Evolutionary conservation across 2,797 vertebrate species (phyloP), one percentile per base, ranked within the genome.

Genomic region (Apogon talboti): DNA sequence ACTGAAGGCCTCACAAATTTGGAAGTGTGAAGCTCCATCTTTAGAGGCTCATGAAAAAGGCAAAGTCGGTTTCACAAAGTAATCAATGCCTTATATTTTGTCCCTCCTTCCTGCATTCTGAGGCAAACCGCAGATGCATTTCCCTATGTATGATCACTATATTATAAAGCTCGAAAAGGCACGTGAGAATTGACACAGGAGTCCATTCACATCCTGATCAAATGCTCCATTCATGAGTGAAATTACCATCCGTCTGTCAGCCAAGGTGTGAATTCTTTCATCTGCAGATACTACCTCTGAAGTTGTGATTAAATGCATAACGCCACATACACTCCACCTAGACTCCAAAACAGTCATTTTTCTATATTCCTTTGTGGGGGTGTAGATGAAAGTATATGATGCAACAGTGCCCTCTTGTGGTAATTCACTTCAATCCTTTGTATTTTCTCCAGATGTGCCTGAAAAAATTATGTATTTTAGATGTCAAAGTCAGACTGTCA

Each of bases 141-240:
- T 83, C 78, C 50, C 50, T 74, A 55, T 71, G 71, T 86, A 82
- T 85, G 83, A 86, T 85, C 81, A 85, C 83, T 84, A 78, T 81
- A 87, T 91, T 88, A 87, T 85, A 54, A 83, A 83, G 76, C 78
- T 72, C 19, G 42, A 82, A 86, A 87, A n/a, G 76, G 70, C 66
- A 13, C 85, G 85, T 59, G 75, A 88, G 82, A 86, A 81, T 85
- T 76, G 64, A 81, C 79, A 85, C 78, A 66, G 85, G 75, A 85
- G 79, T 90, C 86, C 86, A 90, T 92, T 92, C 85, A 89, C 78
- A 87, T 90, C 74, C 87, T 88, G 88, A 93, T 93, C 91, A 92
- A 93, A 91, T 87, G 89, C 87, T 92, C 87, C 92, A 91, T 91
- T 93, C 90, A 93, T 88, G 90, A 91, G 91, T 91, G 89, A 92